These are phyloP conservation scores for Xyrichtys novacula DNA, from an alignment of 2,797 vertebrate genomes.

Conservation along the genomic window DNA sequence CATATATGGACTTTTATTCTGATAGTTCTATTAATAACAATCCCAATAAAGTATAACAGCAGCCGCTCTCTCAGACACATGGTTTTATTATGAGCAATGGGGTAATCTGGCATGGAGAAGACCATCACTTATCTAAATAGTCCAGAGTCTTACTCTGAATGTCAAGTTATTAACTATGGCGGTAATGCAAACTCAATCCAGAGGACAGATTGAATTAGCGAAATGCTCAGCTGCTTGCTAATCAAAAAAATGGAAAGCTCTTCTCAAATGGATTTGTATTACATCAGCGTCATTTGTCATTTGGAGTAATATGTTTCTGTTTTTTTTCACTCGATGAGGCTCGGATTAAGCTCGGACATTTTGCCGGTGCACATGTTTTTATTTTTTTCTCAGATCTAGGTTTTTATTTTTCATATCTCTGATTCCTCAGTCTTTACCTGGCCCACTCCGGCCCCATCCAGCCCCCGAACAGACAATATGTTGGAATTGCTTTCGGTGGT, in stretches of 20 bases:
- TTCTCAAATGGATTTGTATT: slow-evolving; percentile 58
- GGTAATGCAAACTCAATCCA: slow-evolving; percentile 73
- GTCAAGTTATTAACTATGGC: slow-evolving; percentile 80
- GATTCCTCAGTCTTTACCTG: slow-evolving; percentile 7
- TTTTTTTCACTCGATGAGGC: slow-evolving; percentile 28
- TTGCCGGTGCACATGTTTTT: background rate
- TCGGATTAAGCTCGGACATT: slow-evolving; percentile 11
- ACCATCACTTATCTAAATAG: slow-evolving; percentile 81
- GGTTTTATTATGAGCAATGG: slow-evolving; percentile 83
- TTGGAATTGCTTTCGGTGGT: slow-evolving; percentile 70
- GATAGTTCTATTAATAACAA: slow-evolving; percentile 80
- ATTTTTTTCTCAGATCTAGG: background rate
- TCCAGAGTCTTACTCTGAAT: slow-evolving; percentile 68
- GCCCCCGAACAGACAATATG: slow-evolving; percentile 57
- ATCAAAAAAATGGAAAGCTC: slow-evolving; percentile 62
- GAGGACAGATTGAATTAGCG: slow-evolving; percentile 73
- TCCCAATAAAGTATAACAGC: slow-evolving; percentile 70
- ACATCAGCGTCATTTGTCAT: slow-evolving; percentile 46
- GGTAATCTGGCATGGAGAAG: slow-evolving; percentile 72
- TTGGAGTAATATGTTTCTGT: slow-evolving; percentile 18
- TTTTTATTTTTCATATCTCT: slow-evolving; percentile 18
- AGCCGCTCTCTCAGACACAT: slow-evolving; percentile 49
- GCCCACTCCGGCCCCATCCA: slow-evolving; percentile 20
- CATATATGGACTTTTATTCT: slow-evolving; percentile 43
- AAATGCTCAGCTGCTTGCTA: slow-evolving; percentile 67